Evolutionary conservation across 37 sponge, comb jelly and placozoan genomes (phyloP), one percentile per base, ranked within the genome.

Genomic region (Cladorhizidae sp.): DNA sequence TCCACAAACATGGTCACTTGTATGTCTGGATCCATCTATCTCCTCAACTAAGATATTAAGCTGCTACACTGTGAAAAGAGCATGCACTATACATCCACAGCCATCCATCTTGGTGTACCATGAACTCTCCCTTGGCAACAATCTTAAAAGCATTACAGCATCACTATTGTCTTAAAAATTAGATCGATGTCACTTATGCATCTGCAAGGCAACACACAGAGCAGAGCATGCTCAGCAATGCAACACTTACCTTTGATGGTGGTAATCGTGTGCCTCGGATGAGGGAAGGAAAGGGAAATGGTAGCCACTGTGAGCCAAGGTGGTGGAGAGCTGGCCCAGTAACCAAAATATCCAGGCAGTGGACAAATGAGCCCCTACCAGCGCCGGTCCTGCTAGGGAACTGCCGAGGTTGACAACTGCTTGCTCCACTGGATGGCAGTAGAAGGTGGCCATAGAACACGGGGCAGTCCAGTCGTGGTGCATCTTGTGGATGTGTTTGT

Each of bases 381-480:
- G 26, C 3, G 87, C 25, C 0, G 95, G 95, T 23, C 93, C 98
- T 1, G 64, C 21, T 20, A 76, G 32, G 25, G 89, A 40, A 22
- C 89, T 93, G 21, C 74, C 3, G 0, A 86, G 14, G 87, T 98
- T 95, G 79, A 54, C 55, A 11, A 92, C 1, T 26, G 88, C 35
- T 35, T 91, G 87, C 67, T 98, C 98, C 56, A 95, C 20, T 25
- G 98, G 95, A 43, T 90, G 88, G 64, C 93, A 92, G 84, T 98
- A 95, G 39, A 91, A 54, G 37, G 86, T 56, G 40, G 75, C 63
- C 64, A 98, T 78, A 18, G 85, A 72, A 18, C 92, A 72, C 0
- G 98, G 98, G 25, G 93, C 91, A 0, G 79, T 90, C 93, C 93
- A 95, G 67, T 98, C 95, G 78, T 98, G 98, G 69, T 98, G 98